Evolutionary conservation across 2,113 vertebrate genomes (phyloP).

Genomic region (Dipodomys ordii): DNA sequence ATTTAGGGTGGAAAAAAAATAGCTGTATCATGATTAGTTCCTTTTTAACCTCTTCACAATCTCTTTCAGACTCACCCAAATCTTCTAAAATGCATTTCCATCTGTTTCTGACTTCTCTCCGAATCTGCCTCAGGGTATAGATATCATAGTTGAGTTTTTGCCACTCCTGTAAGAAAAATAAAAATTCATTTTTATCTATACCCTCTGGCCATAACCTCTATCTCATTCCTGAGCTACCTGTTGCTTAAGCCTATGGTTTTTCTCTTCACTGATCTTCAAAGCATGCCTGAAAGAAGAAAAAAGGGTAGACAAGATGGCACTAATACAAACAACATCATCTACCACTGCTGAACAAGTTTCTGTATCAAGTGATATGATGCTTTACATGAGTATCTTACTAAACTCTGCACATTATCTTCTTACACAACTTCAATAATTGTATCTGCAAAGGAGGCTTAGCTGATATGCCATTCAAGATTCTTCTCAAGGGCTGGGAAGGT

Average conservation of each 20-base stretch:
- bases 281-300: not conserved
- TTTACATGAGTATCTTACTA: not conserved
- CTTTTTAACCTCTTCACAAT: not conserved
- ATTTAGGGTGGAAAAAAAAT: not conserved
- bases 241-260: not conserved
- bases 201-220: not conserved
- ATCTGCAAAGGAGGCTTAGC: not conserved
- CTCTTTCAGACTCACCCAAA: slow-evolving; percentile 88
- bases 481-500: no score
- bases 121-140: slow-evolving; percentile 89
- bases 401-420: not conserved
- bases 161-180: slow-evolving; percentile 90
- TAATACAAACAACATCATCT: not conserved
- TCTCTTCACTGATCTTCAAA: not conserved
- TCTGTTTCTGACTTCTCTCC: slow-evolving; percentile 90
- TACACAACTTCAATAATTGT: not conserved
- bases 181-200: not conserved
- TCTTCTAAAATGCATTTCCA: slow-evolving; percentile 94
- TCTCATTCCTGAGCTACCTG: not conserved
- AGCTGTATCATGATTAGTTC: not conserved
- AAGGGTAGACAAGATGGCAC: not conserved
- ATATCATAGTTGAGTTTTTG: slow-evolving; percentile 97
- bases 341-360: not conserved
- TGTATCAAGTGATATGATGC: not conserved
- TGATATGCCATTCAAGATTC: not conserved